Conservation (phyloP, 1,140 invertebrate genomes). For the Drosophila kepulauana region DNA sequence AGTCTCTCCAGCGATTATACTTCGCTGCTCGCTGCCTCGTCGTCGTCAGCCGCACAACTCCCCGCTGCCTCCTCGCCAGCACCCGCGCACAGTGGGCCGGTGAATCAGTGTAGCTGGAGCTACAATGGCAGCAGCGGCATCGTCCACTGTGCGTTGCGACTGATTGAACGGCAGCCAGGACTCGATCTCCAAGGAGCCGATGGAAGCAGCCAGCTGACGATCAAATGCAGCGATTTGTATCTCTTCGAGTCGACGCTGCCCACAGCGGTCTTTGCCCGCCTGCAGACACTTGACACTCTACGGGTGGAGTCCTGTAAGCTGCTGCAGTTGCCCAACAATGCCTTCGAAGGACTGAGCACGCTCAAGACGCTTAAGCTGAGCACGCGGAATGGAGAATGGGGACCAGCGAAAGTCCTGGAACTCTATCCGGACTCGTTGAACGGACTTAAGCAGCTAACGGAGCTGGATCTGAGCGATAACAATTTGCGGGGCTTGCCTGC, state of each 20-base stretch:
- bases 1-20: slow-evolving; percentile 67
- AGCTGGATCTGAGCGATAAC: slow-evolving; percentile 92
- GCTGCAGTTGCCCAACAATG: slow-evolving; percentile 90
- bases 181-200: slow-evolving; percentile 89
- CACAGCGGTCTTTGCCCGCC: slow-evolving; percentile 89
- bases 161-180: slow-evolving; percentile 88
- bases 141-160: slow-evolving; percentile 89
- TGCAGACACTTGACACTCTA: slow-evolving; percentile 90
- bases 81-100: slow-evolving; percentile 49
- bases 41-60: background rate
- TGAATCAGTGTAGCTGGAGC: slow-evolving; percentile 87
- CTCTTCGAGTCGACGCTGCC: slow-evolving; percentile 92
- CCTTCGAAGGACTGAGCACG: slow-evolving; percentile 91
- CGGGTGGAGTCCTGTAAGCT: slow-evolving; percentile 92
- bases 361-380: slow-evolving; percentile 91
- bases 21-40: slow-evolving; percentile 44
- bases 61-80: slow-evolving; percentile 27
- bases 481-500: slow-evolving; percentile 92
- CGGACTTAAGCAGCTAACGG: slow-evolving; percentile 91
- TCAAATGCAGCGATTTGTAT: slow-evolving; percentile 92
- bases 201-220: slow-evolving; percentile 88
- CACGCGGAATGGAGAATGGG: slow-evolving; percentile 92
- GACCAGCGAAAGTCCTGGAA: slow-evolving; percentile 89
- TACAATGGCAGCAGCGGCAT: slow-evolving; percentile 88
- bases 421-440: slow-evolving; percentile 89